Evolutionary conservation across 2,797 vertebrate species (phyloP).

Genomic region (Pempheris klunzingeri): DNA sequence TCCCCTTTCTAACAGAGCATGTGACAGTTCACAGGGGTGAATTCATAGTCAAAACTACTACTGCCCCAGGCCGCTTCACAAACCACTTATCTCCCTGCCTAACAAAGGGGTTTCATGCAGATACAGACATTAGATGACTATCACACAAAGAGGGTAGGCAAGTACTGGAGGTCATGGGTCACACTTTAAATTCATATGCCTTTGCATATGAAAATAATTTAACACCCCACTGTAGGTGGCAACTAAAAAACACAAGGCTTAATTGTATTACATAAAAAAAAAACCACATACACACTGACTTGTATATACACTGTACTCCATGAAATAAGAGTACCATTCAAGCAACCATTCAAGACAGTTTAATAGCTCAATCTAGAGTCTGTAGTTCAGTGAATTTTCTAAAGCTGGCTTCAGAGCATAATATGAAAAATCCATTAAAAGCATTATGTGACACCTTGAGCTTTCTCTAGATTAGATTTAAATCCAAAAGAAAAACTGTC

Average conservation of each 20-base stretch:
- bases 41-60: constrained; percentile 4
- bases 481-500: neutral
- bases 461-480: neutral
- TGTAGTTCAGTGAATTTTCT: neutral
- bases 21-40: constrained; percentile 24
- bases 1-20: constrained; percentile 14
- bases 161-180: neutral
- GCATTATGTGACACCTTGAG: neutral
- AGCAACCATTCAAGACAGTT: neutral
- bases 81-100: neutral
- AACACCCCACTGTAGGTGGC: neutral
- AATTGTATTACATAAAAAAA: neutral
- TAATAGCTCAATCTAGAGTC: neutral
- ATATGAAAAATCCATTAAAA: neutral
- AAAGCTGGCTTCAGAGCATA: neutral
- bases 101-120: neutral
- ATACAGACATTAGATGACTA: neutral
- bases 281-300: no score
- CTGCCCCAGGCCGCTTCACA: neutral
- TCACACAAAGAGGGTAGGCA: neutral
- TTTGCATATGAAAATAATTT: constrained; percentile 17
- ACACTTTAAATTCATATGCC: neutral
- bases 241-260: neutral
- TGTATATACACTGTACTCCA: no score
- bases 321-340: neutral